phyloP scores from a whole-genome alignment of 1,140 invertebrate genomes.

The Melipona quadrifasciata region DNA sequence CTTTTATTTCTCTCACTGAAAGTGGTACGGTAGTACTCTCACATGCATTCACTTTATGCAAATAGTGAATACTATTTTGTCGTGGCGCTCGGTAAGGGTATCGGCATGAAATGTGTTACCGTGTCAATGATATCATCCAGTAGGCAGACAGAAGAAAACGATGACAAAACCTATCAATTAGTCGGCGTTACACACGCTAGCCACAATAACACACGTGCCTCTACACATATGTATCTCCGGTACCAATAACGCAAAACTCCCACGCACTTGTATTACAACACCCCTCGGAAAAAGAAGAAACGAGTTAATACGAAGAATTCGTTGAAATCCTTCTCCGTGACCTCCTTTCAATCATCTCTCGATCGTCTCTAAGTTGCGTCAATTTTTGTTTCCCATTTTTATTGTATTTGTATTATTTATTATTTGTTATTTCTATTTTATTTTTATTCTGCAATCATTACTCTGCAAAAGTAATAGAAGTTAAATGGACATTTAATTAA shows the following conservation, averaged over 20 bases:
- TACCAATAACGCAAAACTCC: conserved; percentile 23
- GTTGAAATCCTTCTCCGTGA: background rate
- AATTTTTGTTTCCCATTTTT: background rate
- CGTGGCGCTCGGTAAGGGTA: conserved; percentile 27
- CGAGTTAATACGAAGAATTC: background rate
- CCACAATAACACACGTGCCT: conserved; percentile 5
- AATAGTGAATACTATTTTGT: background rate
- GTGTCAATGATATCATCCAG: conserved; percentile 50
- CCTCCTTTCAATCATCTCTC: conserved; percentile 1
- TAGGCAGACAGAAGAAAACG: conserved; percentile 51
- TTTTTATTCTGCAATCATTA: background rate
- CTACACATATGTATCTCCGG: background rate
- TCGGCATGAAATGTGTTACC: conserved; percentile 47
- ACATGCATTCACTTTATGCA: conserved; percentile 23
- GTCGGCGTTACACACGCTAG: conserved; percentile 20
- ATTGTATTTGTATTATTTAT: background rate
- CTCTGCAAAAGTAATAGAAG: too few relatives aligned
- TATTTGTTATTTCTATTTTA: background rate
- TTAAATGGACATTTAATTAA: too few relatives aligned
- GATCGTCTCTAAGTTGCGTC: background rate
- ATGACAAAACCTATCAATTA: conserved; percentile 53
- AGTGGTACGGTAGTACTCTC: background rate
- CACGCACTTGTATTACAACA: conserved; percentile 29
- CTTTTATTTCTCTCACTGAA: background rate
- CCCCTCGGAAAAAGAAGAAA: background rate